Conservation (phyloP, 2,888 invertebrate species). For the Drosophila ezoana region DNA sequence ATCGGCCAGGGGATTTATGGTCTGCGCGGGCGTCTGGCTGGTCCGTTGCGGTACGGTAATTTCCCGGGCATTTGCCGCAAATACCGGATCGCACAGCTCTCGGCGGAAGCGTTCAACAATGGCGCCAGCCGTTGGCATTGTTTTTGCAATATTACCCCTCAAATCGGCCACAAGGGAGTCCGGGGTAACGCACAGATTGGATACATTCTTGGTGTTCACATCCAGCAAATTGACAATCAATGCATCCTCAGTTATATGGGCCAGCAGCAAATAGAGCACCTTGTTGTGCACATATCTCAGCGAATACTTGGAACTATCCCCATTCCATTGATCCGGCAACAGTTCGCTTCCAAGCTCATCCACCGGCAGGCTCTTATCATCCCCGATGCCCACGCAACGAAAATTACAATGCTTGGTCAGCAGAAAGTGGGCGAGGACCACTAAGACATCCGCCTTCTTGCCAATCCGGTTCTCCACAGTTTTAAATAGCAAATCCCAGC, state of each 20-base stretch:
- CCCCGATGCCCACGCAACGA: conserved; percentile 87
- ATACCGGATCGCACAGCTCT: conserved; percentile 88
- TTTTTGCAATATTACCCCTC: conserved; percentile 87
- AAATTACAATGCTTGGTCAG: conserved; percentile 86
- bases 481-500: conserved; percentile 82
- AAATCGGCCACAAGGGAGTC: conserved; percentile 86
- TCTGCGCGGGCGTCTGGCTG: conserved; percentile 5
- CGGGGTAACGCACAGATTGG: conserved; percentile 87
- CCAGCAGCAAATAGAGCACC: conserved; percentile 89
- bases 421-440: conserved; percentile 87
- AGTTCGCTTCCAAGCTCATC: conserved; percentile 89
- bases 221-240: conserved; percentile 88
- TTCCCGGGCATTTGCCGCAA: conserved; percentile 69
- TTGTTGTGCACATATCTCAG: conserved; percentile 89
- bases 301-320: conserved; percentile 87
- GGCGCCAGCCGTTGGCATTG: conserved; percentile 88
- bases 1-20: conserved; percentile 66
- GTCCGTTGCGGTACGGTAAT: conserved; percentile 67
- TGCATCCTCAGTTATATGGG: conserved; percentile 87
- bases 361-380: conserved; percentile 86
- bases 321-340: conserved; percentile 92
- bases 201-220: conserved; percentile 85
- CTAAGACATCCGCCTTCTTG: conserved; percentile 87
- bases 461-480: conserved; percentile 82
- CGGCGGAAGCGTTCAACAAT: conserved; percentile 87